These are phyloP conservation scores for Amphimedon queenslandica DNA, from an alignment of 37 sponge, comb jelly and placozoan genomes.

Conservation along the genomic window DNA sequence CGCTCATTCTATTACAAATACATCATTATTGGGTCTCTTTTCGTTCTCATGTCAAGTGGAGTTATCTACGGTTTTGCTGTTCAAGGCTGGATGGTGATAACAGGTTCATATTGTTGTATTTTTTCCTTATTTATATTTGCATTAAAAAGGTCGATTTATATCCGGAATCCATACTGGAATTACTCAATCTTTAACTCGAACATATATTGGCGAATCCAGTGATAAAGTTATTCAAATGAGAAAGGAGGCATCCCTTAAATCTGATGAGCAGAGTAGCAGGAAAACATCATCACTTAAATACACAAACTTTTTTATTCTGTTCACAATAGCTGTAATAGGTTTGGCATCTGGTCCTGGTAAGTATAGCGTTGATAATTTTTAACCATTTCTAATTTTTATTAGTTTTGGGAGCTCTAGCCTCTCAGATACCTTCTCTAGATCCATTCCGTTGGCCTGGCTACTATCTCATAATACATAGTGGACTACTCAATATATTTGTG, in stretches of 20 bases:
- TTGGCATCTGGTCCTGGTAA: slow-evolving; percentile 38
- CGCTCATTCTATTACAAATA: slow-evolving; percentile 6
- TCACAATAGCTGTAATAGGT: slow-evolving; percentile 7
- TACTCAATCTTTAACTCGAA: background rate
- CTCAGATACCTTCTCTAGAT: slow-evolving; percentile 42
- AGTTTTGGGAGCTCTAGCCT: slow-evolving; percentile 29
- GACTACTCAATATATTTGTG: slow-evolving; percentile 1
- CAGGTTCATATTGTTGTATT: background rate
- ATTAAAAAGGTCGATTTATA: slow-evolving; percentile 30
- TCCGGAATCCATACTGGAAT: slow-evolving; percentile 24
- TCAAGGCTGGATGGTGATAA: slow-evolving; percentile 39
- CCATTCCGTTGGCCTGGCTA: slow-evolving; percentile 50
- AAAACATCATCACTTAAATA: slow-evolving; percentile 51
- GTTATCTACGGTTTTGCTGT: slow-evolving; percentile 20
- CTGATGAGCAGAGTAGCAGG: too few species aligned
- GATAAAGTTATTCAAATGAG: slow-evolving; percentile 10
- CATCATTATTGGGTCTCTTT: slow-evolving; percentile 1
- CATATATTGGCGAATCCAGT: slow-evolving; percentile 46
- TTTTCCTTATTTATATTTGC: too few species aligned
- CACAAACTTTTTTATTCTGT: slow-evolving; percentile 18
- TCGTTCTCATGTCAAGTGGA: slow-evolving; percentile 3
- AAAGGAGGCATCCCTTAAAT: slow-evolving; percentile 8
- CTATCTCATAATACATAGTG: slow-evolving; percentile 2
- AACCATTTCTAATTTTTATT: slow-evolving; percentile 12
- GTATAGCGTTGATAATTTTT: background rate